These are phyloP conservation scores for Trinectes maculatus DNA, from an alignment of 2,113 vertebrate species.

Conservation along the genomic window DNA sequence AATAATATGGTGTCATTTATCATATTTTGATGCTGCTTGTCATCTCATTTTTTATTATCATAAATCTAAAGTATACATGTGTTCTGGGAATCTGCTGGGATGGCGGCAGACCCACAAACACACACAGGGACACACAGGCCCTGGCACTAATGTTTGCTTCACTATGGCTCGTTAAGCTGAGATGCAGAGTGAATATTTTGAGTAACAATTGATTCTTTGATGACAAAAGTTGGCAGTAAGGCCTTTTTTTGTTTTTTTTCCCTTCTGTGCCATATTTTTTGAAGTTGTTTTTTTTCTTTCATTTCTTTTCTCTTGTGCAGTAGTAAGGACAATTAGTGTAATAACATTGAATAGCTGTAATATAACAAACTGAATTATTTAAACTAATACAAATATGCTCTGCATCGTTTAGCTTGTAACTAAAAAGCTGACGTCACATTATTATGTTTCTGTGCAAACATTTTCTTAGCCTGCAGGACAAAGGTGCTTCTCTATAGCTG, in stretches of 20 bases:
- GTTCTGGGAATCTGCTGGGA: conserved; percentile 38
- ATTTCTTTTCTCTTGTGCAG: conserved; percentile 2
- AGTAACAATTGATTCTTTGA: conserved; percentile 18
- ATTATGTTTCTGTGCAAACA: no score
- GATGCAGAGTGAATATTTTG: conserved; percentile 27
- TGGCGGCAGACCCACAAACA: background rate
- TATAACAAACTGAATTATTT: no score
- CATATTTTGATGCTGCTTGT: conserved; percentile 39
- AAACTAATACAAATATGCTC: no score
- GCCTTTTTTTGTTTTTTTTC: background rate
- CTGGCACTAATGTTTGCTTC: conserved; percentile 33
- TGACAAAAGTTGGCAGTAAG: conserved; percentile 21
- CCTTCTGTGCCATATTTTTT: background rate
- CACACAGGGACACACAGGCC: background rate
- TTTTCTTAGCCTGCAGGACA: no score
- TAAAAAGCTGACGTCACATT: background rate
- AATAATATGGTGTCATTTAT: conserved; percentile 35
- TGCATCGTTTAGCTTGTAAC: background rate
- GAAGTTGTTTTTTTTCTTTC: conserved; percentile 1
- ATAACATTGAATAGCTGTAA: background rate
- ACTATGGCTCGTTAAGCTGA: conserved; percentile 39
- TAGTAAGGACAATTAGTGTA: background rate
- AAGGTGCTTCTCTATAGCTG: no score
- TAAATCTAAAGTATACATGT: conserved; percentile 32
- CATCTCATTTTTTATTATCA: conserved; percentile 42